Evolutionary conservation across 2,888 invertebrate genomes (phyloP), one percentile per base, ranked within the genome.

Genomic region (Troglohyphantes excavatus): DNA sequence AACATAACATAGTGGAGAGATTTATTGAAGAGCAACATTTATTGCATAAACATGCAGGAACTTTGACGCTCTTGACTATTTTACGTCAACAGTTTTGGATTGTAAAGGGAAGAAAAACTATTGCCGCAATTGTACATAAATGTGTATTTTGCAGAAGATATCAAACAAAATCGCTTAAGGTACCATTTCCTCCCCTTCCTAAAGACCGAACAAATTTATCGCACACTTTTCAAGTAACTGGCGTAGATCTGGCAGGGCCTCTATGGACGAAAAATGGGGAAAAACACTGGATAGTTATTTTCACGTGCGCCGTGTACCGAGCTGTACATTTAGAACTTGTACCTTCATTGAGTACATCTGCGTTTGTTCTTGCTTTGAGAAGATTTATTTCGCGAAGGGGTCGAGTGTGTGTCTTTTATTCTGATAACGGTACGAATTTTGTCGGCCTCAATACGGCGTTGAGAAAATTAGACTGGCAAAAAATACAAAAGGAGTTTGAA

Each of bases 341-440:
- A 43, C 43, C 43, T 19, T 83, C 83, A 19, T 26, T 73, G 13
- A 43, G 43, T n/a, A 83, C 63, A n/a, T 5, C 23, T n/a, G 63
- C 21, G 0, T 73, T 63, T n/a, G 63, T 73, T n/a, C 29, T 63
- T 39, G 63, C 46, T 43, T 26, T 73, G 19, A n/a, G 73, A 0
- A 39, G 70, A 5, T 82, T 82, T 43, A 82, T 82, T 19, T 29
- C 61, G 19, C 9, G 70, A 61, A 70, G 72, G 63, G 39, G 65
- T 19, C n/a, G 73, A 65, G 43, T 65, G 19, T 72, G 43, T 43
- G 27, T 73, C 3, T 9, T 83, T 0, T 73, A 72, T 29, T 67
- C n/a, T 19, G 68, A 81, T 65, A 81, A 81, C 65, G 81, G 39
- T 2, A 78, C 63, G 11, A 78, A 79, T 79, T 79, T 79, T 46